phyloP scores from a whole-genome alignment of 2,797 vertebrate species.

The Brachyalestes nurse region DNA sequence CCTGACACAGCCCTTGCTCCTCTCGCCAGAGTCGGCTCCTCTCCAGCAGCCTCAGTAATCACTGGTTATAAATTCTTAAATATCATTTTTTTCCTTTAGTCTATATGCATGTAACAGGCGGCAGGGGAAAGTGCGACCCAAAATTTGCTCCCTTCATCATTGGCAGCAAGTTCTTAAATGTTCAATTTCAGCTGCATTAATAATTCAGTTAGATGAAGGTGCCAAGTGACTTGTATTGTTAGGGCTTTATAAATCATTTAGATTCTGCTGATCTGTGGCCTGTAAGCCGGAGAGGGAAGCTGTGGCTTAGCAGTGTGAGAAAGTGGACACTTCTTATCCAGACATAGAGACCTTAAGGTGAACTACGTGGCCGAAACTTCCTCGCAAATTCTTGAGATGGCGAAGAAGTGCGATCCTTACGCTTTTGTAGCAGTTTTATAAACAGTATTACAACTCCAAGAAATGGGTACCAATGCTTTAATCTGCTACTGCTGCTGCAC shows the following conservation, averaged over 20 bases:
- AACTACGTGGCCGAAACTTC: conserved; percentile 8
- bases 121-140: conserved; percentile 37
- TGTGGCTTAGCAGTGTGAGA: background rate
- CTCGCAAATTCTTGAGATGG: background rate
- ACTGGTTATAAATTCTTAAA: conserved; percentile 53
- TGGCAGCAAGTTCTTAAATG: conserved; percentile 65
- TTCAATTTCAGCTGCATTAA: conserved; percentile 77
- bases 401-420: background rate
- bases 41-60: conserved; percentile 13
- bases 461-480: background rate
- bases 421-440: background rate
- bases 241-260: conserved; percentile 74
- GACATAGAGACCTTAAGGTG: background rate
- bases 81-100: conserved; percentile 1
- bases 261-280: conserved; percentile 44
- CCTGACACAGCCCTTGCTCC: background rate
- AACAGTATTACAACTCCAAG: background rate
- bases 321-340: background rate
- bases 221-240: conserved; percentile 76
- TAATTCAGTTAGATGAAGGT: conserved; percentile 74
- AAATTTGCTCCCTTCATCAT: conserved; percentile 55
- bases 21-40: conserved; percentile 11
- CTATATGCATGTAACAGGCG: conserved; percentile 20
- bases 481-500: no score
- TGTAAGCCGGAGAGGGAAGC: conserved; percentile 26